These are phyloP conservation scores for Apamea sordens DNA, from an alignment of 2,888 invertebrate species.

Conservation along the genomic window DNA sequence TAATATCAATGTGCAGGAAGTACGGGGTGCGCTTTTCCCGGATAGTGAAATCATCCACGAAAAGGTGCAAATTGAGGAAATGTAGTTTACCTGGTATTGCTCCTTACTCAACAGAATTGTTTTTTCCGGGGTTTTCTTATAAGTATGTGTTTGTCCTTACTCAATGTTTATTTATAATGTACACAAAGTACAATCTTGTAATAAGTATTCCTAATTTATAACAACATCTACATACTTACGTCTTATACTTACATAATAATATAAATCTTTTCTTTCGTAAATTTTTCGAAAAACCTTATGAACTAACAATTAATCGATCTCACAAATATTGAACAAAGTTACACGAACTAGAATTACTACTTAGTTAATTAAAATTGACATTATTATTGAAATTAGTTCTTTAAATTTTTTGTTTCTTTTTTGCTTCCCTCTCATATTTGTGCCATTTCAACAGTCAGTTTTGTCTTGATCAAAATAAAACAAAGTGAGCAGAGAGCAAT, in stretches of 20 bases:
- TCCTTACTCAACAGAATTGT: background rate
- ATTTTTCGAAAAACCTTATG: background rate
- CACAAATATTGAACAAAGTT: background rate
- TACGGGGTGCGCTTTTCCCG: background rate
- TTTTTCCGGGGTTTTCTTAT: background rate
- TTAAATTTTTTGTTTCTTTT: background rate
- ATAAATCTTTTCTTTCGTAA: background rate
- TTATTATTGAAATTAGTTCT: background rate
- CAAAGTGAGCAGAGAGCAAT: slow-evolving; percentile 87
- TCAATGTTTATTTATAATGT: background rate
- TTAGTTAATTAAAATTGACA: background rate
- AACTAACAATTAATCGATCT: background rate
- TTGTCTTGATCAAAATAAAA: slow-evolving; percentile 80
- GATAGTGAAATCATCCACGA: slow-evolving; percentile 20
- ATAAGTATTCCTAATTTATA: background rate
- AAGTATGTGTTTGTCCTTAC: background rate
- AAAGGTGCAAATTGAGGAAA: slow-evolving; percentile 44
- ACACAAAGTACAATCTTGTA: background rate
- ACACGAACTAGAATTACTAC: background rate
- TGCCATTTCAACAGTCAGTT: slow-evolving; percentile 71
- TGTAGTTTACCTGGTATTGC: slow-evolving; percentile 22
- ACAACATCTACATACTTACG: background rate
- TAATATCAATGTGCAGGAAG: slow-evolving; percentile 25
- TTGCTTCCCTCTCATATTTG: slow-evolving; percentile 10
- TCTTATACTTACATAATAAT: background rate